Conservation (phyloP, 2,797 vertebrate genomes). For the Nothura maculosa region DNA sequence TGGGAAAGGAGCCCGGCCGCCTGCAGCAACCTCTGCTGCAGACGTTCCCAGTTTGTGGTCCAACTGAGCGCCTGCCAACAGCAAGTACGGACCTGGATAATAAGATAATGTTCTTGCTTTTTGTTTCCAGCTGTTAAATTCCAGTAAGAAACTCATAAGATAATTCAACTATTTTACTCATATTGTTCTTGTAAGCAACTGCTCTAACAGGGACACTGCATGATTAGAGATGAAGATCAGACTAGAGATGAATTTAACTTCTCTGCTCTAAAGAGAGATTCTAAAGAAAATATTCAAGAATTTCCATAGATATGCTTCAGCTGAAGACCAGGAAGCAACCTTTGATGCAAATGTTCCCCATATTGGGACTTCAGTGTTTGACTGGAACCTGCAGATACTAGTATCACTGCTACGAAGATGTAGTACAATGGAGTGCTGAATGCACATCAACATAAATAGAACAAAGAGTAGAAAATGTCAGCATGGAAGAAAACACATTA, state of each 20-base stretch:
- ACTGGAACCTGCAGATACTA: neutral
- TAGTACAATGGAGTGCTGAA: neutral
- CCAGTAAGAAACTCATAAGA: neutral
- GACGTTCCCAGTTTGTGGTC: neutral
- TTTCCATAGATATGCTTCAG: neutral
- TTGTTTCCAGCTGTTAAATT: conserved; percentile 55
- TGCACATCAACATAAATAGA: neutral
- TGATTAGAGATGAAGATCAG: neutral
- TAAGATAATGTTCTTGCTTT: neutral
- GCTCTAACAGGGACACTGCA: neutral
- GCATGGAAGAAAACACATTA: neutral
- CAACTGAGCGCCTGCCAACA: neutral
- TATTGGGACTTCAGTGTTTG: neutral
- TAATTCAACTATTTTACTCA: neutral
- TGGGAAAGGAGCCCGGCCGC: neutral
- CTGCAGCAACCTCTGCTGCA: neutral
- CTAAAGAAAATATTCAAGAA: neutral
- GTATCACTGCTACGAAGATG: neutral
- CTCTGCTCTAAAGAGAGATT: neutral
- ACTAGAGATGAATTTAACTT: neutral
- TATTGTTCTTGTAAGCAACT: neutral
- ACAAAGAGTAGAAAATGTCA: neutral
- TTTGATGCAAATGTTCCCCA: neutral
- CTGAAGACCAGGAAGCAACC: neutral
- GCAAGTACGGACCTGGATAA: conserved; percentile 16